These are phyloP conservation scores for Ophioninae sp. DNA, from an alignment of 2,888 invertebrate species.

Conservation along the genomic window DNA sequence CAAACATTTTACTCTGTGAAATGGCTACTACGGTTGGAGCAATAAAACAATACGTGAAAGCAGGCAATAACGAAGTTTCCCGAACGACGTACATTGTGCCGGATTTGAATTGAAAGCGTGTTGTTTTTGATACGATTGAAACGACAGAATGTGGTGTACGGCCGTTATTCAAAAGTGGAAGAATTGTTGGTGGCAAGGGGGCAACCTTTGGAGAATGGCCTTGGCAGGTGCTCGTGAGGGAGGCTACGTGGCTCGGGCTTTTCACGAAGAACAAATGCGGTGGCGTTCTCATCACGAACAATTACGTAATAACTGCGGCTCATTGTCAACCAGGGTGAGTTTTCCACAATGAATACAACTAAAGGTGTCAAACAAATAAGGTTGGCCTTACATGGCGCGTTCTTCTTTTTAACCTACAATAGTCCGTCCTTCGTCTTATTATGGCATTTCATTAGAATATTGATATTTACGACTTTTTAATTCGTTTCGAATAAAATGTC, in stretches of 20 bases:
- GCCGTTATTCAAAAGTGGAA: conserved; percentile 89
- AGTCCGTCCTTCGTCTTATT: too few species aligned
- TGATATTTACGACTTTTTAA: too few species aligned
- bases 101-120: not conserved
- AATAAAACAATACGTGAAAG: not conserved
- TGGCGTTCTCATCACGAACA: conserved; percentile 93
- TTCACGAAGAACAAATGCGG: conserved; percentile 98
- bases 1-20: not conserved
- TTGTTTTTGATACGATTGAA: not conserved
- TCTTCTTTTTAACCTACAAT: too few species aligned
- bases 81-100: not conserved
- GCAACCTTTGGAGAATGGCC: conserved; percentile 94
- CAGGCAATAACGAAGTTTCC: not conserved
- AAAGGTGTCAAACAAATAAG: not conserved
- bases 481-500: too few species aligned
- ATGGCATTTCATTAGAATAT: too few species aligned
- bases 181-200: conserved; percentile 95
- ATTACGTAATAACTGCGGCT: conserved; percentile 94
- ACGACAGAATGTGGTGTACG: conserved; percentile 92
- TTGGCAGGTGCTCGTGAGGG: conserved; percentile 95
- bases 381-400: too few species aligned
- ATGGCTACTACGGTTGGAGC: not conserved
- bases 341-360: not conserved
- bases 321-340: conserved; percentile 95
- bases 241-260: conserved; percentile 95